Base-by-base conservation (phyloP, 2,888 invertebrate species). In the Torymus tubicola region DNA sequence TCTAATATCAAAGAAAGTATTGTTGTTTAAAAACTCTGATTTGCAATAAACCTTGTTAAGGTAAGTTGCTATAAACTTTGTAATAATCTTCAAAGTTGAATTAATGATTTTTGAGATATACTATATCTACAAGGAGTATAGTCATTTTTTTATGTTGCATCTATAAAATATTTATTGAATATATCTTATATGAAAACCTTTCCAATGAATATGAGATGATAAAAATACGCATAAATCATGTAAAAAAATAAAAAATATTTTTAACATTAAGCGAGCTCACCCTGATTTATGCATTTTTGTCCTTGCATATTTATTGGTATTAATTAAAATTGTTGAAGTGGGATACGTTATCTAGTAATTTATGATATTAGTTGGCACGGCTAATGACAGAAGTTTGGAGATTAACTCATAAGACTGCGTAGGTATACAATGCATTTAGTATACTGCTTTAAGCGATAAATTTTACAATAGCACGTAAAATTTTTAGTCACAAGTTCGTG, bases 331-430 rank as follows among this genome's bases (percentile, higher is more conserved):
- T 31, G 11, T 21, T 52, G 58, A 42, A 53, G 61, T 55, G 24
- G 13, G 13, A 8, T 8, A 60, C 68, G 16, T 68, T 42, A 52
- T 42, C 42, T n/a, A 13, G 31, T 71, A 53, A 78, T 78, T 78
- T 78, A 78, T 78, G 78, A 60, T 65, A 58, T 50, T 24, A 71
- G 58, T 64, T 77, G 70, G 2, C 50, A 64, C 18, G 50, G 64
- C 14, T 78, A 58, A 71, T 71, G 58, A 53, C 65, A 21, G 14
- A 65, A 65, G 65, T 78, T 78, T 24, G 24, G 4, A 12, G 14
- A 69, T 57, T 70, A 70, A 70, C 21, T 57, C 16, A 58, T 52
- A 60, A 73, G 55, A 53, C 73, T 55, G 58, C 18, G 16, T 60
- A 11, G n/a, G 60, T 18, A 16, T 58, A 11, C 18, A 67, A 18